Evolutionary conservation across 2,797 vertebrate genomes (phyloP).

Genomic region (Sternotherus odoratus): DNA sequence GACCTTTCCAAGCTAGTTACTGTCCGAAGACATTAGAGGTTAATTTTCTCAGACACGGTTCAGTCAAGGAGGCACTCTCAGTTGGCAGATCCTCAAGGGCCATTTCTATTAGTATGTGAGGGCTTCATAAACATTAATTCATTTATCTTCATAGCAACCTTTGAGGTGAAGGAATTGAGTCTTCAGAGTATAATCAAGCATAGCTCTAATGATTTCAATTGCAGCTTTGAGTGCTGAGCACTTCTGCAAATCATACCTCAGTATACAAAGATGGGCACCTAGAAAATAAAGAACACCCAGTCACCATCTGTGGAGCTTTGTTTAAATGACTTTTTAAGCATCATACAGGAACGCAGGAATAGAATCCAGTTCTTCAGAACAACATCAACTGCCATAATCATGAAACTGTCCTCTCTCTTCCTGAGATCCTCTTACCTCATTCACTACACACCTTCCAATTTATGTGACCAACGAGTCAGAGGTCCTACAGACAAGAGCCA

Average conservation of each 20-base stretch:
- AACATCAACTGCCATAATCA: neutral
- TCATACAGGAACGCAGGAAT: neutral
- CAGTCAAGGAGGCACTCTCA: neutral
- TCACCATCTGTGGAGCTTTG: neutral
- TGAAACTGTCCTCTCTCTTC: neutral
- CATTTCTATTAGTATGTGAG: neutral
- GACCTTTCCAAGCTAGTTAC: neutral
- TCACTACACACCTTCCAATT: neutral
- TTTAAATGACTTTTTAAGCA: neutral
- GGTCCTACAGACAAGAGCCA: neutral
- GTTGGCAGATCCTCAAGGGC: neutral
- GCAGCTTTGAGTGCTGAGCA: neutral
- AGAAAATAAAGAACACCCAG: neutral
- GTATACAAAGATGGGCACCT: neutral
- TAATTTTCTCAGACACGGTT: neutral
- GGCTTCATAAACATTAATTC: neutral
- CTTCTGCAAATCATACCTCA: neutral
- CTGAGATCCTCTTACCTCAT: neutral
- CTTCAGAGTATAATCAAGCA: neutral
- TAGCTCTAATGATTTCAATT: neutral
- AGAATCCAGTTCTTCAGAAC: neutral
- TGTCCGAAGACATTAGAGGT: neutral
- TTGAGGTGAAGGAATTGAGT: neutral
- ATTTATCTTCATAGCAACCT: neutral
- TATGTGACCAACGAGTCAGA: neutral